Evolutionary conservation across 2,113 vertebrate species (phyloP).

Genomic region (Eurypyga helias): DNA sequence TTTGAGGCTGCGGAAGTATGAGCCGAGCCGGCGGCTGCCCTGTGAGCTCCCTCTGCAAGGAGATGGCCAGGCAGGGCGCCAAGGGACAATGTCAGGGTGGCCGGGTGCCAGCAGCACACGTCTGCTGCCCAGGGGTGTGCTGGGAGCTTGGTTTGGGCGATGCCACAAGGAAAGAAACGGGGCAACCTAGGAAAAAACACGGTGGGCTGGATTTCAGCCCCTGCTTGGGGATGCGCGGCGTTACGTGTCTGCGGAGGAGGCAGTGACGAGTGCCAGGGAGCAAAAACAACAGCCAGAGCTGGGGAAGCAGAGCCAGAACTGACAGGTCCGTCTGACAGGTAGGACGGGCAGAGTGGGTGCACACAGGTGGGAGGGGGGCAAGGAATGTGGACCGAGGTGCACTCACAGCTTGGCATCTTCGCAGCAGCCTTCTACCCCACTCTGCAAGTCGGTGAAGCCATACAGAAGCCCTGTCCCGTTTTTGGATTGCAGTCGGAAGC

Average conservation of each 20-base stretch:
- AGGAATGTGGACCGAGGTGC: background rate
- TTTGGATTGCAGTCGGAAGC: background rate
- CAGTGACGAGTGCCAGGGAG: background rate
- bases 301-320: background rate
- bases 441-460: background rate
- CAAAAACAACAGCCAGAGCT: background rate
- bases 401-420: background rate
- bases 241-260: background rate
- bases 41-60: background rate
- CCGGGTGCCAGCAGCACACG: rapidly evolving
- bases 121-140: background rate
- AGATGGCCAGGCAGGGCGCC: background rate
- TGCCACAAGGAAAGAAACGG: background rate
- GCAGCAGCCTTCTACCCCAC: background rate
- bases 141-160: background rate
- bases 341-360: background rate
- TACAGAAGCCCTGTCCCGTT: background rate
- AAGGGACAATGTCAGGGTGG: rapidly evolving
- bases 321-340: rapidly evolving
- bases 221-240: rapidly evolving
- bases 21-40: rapidly evolving
- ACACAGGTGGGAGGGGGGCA: background rate
- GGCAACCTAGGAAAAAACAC: background rate
- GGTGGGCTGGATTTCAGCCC: background rate
- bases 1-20: background rate